These are phyloP conservation scores for Hiodon alosoides DNA, from an alignment of 2,113 vertebrate genomes.

Conservation along the genomic window DNA sequence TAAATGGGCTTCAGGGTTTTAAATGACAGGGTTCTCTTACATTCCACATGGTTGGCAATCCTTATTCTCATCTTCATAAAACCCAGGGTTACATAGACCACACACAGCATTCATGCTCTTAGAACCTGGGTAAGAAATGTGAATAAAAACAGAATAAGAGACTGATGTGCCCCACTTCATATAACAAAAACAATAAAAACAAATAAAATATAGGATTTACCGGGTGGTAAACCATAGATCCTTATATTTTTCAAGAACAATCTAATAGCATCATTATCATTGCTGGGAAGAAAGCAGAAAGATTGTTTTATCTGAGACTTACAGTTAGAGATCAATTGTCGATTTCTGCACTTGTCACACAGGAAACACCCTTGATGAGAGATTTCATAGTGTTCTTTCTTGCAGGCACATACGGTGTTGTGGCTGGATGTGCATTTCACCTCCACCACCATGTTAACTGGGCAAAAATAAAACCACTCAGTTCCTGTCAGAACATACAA, in stretches of 20 bases:
- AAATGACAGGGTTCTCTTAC: conserved; percentile 21
- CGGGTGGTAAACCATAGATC: too few relatives aligned
- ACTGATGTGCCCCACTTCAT: not conserved
- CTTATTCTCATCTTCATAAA: conserved; percentile 9
- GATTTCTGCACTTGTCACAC: conserved; percentile 8
- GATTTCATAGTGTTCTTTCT: conserved; percentile 11
- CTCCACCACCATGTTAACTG: conserved; percentile 6
- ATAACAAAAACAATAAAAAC: not conserved
- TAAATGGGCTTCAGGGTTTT: not conserved
- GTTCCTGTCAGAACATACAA: too few relatives aligned
- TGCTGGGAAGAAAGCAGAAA: not conserved
- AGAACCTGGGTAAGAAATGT: not conserved
- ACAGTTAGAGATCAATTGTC: conserved; percentile 11
- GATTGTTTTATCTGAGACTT: not conserved
- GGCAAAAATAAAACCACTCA: not conserved
- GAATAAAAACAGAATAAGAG: not conserved
- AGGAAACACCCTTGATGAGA: not conserved
- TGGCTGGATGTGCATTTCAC: not conserved
- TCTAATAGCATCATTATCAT: too few relatives aligned
- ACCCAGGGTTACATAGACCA: not conserved
- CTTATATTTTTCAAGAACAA: too few relatives aligned
- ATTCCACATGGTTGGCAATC: conserved; percentile 23
- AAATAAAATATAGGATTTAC: not conserved
- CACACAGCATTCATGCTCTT: not conserved
- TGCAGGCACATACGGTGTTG: conserved; percentile 23